A percentile compares a stretch with the other conserved stretches of the same genome.
These are phyloP conservation scores for Trypoxylon attenuatum DNA, from an alignment of 2,888 invertebrate genomes.

Conservation along the genomic window DNA sequence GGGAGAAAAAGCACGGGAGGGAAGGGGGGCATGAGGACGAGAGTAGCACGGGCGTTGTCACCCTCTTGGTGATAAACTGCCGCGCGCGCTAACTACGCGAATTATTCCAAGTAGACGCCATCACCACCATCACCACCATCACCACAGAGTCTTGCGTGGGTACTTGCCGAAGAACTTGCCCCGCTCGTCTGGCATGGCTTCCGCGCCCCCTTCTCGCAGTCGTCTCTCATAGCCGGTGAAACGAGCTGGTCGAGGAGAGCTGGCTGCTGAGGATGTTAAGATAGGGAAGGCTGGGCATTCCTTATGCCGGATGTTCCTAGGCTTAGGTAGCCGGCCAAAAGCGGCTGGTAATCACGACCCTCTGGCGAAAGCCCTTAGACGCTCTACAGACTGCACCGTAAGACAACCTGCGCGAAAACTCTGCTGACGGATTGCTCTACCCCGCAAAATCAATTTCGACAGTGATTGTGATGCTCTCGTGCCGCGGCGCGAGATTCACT, in stretches of 20 bases:
- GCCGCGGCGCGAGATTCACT: no score
- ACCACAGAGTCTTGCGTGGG: constrained; percentile 2
- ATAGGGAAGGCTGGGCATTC: constrained; percentile 7
- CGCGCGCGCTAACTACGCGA: constrained; percentile 62
- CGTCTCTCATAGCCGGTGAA: neutral
- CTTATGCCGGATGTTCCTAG: neutral
- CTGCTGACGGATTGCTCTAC: neutral
- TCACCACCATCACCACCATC: constrained; percentile 4
- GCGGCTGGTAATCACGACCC: constrained; percentile 26
- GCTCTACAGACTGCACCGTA: constrained; percentile 3
- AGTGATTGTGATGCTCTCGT: no score
- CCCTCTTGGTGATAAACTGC: constrained; percentile 63
- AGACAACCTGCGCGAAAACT: neutral
- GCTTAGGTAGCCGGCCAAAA: neutral
- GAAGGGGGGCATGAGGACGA: constrained; percentile 30
- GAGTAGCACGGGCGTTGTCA: constrained; percentile 42
- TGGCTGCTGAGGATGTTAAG: neutral
- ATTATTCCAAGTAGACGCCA: constrained; percentile 65
- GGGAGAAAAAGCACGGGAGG: constrained; percentile 36
- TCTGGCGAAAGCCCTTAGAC: constrained; percentile 23
- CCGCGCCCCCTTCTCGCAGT: neutral
- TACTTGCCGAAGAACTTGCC: constrained; percentile 44
- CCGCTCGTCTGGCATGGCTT: constrained; percentile 17
- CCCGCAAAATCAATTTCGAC: no score
- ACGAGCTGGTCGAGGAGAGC: neutral